These are phyloP conservation scores for Merluccius polli DNA, from an alignment of 2,797 vertebrate genomes.

Conservation along the genomic window DNA sequence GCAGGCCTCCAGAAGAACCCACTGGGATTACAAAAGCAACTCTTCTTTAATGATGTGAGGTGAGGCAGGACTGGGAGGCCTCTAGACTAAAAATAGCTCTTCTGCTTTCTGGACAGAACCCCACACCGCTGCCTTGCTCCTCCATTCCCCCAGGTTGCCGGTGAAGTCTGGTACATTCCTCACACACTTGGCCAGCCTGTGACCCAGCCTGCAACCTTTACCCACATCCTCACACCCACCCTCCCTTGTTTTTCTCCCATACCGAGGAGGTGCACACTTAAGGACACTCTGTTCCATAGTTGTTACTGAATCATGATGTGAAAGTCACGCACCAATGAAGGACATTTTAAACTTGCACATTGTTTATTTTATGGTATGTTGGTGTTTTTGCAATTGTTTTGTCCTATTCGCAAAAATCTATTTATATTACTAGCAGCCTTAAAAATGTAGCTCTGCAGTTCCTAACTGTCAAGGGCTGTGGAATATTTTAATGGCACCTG, in stretches of 20 bases:
- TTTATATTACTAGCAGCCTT: not conserved
- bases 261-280: constrained; percentile 23
- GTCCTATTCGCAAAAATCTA: not conserved
- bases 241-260: constrained; percentile 17
- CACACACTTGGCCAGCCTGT: constrained; percentile 43
- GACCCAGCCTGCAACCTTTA: constrained; percentile 21
- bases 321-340: not conserved
- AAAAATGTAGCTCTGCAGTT: not conserved
- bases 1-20: constrained; percentile 23
- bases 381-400: not conserved
- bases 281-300: constrained; percentile 45
- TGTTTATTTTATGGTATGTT: not conserved
- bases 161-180: constrained; percentile 61
- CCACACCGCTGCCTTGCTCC: constrained; percentile 24
- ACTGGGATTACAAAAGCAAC: constrained; percentile 38
- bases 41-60: constrained; percentile 43
- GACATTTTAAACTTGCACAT: not conserved
- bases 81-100: constrained; percentile 50
- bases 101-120: constrained; percentile 29
- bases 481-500: not conserved
- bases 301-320: constrained; percentile 37
- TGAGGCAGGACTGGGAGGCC: not conserved
- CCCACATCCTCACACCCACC: constrained; percentile 20
- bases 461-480: not conserved
- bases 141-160: constrained; percentile 53